These are phyloP conservation scores for Cosmorhoe ocellata DNA, from an alignment of 2,888 invertebrate genomes.

Conservation along the genomic window DNA sequence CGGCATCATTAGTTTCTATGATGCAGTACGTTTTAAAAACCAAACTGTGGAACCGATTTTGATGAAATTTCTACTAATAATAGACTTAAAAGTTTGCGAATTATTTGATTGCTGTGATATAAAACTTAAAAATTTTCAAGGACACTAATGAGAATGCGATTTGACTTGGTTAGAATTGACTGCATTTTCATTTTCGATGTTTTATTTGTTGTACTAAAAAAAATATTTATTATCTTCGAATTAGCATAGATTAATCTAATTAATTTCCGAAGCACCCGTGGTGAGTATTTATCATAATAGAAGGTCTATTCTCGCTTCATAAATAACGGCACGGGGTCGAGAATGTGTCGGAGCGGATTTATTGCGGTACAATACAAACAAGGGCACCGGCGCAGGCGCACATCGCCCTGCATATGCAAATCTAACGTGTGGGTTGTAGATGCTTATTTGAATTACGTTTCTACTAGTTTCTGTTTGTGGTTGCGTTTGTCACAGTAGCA, in stretches of 20 bases:
- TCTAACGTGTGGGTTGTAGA: conserved; percentile 9
- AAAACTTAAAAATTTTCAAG: no score
- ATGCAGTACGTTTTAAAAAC: neutral
- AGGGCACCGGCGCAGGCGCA: conserved; percentile 64
- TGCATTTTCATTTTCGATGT: no score
- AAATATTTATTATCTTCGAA: conserved; percentile 18
- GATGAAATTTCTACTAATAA: no score
- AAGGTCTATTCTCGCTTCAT: conserved; percentile 53
- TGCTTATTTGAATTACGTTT: conserved; percentile 9
- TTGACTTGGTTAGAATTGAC: no score
- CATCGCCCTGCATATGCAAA: conserved; percentile 35
- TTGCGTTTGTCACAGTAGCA: no score
- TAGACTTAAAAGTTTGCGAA: no score
- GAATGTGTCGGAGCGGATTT: conserved; percentile 62
- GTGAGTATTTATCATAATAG: conserved; percentile 57
- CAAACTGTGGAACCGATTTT: no score
- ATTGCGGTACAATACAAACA: conserved; percentile 65
- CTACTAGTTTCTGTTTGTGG: neutral
- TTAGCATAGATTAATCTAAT: conserved; percentile 49
- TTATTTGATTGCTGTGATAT: no score
- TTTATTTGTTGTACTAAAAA: neutral
- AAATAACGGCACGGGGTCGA: conserved; percentile 67
- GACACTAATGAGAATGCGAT: no score
- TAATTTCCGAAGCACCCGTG: conserved; percentile 48
- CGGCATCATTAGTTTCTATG: no score